These are phyloP conservation scores for Podocnemis expansa DNA, from an alignment of 2,113 vertebrate species.

Conservation along the genomic window DNA sequence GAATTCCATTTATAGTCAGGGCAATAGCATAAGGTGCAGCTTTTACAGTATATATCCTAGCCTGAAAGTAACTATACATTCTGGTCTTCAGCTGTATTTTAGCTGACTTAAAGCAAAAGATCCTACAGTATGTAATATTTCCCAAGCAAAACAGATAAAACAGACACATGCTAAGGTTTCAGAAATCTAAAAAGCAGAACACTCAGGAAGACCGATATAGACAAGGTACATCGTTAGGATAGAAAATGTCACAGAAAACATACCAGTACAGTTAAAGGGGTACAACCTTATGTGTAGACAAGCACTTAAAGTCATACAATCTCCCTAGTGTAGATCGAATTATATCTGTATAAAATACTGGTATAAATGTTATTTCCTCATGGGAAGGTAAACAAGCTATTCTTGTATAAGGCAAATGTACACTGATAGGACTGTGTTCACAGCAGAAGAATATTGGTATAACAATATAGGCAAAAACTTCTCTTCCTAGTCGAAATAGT, in stretches of 20 bases:
- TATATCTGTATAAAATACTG: not conserved
- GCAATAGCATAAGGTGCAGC: not conserved
- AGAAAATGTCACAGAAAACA: not conserved
- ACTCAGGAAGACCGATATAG: not conserved
- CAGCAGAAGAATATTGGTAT: not conserved
- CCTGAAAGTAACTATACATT: not conserved
- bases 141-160: not conserved
- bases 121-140: fast-evolving
- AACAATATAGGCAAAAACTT: not conserved
- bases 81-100: not conserved
- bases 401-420: no score
- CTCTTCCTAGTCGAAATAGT: not conserved
- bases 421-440: not conserved
- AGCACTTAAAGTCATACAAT: not conserved
- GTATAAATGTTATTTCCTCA: no score
- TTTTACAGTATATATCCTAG: fast-evolving
- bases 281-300: not conserved
- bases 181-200: not conserved
- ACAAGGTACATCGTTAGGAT: not conserved
- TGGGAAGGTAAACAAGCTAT: no score
- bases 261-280: not conserved
- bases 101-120: not conserved
- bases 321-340: not conserved
- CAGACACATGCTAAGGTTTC: not conserved
- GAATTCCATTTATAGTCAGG: not conserved